Percentiles rank a stretch among this genome's conserved stretches.
These are phyloP conservation scores for Eupithecia vulgata DNA, from an alignment of 2,888 invertebrate species.

Conservation along the genomic window DNA sequence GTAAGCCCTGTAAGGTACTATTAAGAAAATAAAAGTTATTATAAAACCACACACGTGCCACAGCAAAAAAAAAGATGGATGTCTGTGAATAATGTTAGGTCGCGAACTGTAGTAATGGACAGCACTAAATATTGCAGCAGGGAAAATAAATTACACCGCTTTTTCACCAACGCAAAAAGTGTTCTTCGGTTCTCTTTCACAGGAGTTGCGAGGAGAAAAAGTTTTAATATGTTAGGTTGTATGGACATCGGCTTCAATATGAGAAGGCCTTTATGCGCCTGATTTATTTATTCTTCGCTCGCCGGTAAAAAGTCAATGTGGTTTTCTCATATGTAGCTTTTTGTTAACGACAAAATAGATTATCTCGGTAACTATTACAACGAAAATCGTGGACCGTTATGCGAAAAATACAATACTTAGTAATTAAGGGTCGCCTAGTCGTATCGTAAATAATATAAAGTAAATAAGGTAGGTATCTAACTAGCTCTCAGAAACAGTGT, in stretches of 20 bases:
- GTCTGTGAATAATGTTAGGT: conserved; percentile 81
- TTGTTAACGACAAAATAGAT: conserved; percentile 22
- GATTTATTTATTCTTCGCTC: conserved; percentile 30
- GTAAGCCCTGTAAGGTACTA: neutral
- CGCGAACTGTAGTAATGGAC: conserved; percentile 84
- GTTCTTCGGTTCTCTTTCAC: conserved; percentile 76
- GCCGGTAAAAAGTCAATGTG: conserved; percentile 8
- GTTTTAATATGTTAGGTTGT: conserved; percentile 72
- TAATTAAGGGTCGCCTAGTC: neutral
- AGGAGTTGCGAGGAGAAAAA: conserved; percentile 69
- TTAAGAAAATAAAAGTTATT: conserved; percentile 67
- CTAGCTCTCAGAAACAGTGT: neutral
- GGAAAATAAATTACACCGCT: conserved; percentile 82
- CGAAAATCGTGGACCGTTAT: neutral
- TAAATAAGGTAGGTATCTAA: neutral
- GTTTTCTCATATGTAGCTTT: conserved; percentile 36
- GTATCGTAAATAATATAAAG: neutral
- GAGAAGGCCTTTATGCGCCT: conserved; percentile 24
- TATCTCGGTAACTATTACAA: neutral
- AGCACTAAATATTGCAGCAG: conserved; percentile 83
- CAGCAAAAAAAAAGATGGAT: conserved; percentile 79
- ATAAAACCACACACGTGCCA: conserved; percentile 69
- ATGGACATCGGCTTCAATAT: conserved; percentile 44
- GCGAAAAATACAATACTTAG: neutral
- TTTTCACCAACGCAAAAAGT: conserved; percentile 81